Percentiles rank a stretch among this genome's conserved stretches.
Evolutionary conservation across 1,140 invertebrate genomes (phyloP).

Genomic region (Lordiphosa mommai): DNA sequence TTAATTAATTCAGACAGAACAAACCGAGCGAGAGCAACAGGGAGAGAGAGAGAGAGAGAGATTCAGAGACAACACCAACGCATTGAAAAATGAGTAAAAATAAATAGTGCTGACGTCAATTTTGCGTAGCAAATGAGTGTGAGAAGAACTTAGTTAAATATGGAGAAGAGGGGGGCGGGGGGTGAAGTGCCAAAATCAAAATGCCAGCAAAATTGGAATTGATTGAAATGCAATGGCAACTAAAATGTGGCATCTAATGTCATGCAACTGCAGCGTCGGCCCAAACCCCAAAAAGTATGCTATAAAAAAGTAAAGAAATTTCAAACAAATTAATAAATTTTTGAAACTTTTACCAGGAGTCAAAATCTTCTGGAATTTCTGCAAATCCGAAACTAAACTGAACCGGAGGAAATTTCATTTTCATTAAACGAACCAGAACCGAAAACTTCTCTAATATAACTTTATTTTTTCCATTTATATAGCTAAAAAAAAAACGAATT

Average conservation of each 20-base stretch:
- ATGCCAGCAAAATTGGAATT: conserved; percentile 65
- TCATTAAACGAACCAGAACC: no score
- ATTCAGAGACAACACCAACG: conserved; percentile 34
- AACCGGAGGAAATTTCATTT: no score
- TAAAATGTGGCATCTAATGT: conserved; percentile 26
- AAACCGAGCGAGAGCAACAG: conserved; percentile 22
- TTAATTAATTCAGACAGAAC: conserved; percentile 66
- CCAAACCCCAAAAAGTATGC: no score
- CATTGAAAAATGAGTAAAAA: conserved; percentile 62
- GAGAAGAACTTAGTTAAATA: neutral
- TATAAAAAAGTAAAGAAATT: no score
- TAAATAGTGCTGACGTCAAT: conserved; percentile 72
- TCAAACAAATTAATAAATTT: no score
- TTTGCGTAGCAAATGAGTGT: conserved; percentile 78
- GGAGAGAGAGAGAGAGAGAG: conserved; percentile 1
- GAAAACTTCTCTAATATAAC: no score
- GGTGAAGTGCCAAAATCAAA: conserved; percentile 37
- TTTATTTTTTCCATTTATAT: no score
- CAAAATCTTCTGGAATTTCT: no score
- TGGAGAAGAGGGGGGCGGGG: neutral
- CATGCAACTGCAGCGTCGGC: conserved; percentile 15
- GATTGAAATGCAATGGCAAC: conserved; percentile 62
- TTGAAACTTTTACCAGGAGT: no score
- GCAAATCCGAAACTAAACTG: no score
- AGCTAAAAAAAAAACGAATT: no score